phyloP scores from a whole-genome alignment of 2,797 vertebrate genomes.

The Denticeps clupeoides region DNA sequence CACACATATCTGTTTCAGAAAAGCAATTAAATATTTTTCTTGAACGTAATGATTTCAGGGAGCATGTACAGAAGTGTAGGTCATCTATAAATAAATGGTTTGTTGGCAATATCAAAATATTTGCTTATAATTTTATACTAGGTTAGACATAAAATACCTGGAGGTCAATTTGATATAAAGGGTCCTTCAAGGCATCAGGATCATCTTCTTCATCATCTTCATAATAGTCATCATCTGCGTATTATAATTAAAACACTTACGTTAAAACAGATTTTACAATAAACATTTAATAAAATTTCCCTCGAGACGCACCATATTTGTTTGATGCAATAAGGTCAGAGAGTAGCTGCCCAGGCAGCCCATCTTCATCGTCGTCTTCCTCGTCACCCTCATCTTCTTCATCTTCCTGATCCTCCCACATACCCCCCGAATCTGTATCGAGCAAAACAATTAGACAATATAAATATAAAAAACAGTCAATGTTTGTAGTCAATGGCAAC shows the following conservation, averaged over 20 bases:
- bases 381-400: conserved; percentile 56
- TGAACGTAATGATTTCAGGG: too few species aligned
- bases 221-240: conserved; percentile 91
- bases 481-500: not conserved
- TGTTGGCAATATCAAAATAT: too few species aligned
- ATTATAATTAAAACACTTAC: not conserved
- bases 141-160: too few species aligned
- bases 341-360: conserved; percentile 82
- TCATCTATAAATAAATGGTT: too few species aligned
- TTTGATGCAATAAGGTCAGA: conserved; percentile 92
- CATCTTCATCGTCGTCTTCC: conserved; percentile 72
- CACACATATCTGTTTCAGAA: too few species aligned
- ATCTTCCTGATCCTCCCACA: conserved; percentile 92
- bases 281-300: not conserved
- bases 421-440: conserved; percentile 73
- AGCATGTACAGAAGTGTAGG: too few species aligned
- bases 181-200: conserved; percentile 93
- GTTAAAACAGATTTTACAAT: not conserved
- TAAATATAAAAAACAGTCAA: not conserved
- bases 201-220: conserved; percentile 95
- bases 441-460: conserved; percentile 10
- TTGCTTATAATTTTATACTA: too few species aligned
- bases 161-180: conserved; percentile 91
- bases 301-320: conserved; percentile 98
- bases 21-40: too few species aligned